Evolutionary conservation across 2,888 invertebrate species (phyloP), one percentile per base, ranked within the genome.

Genomic region (Drosophila pseudotalamancana): DNA sequence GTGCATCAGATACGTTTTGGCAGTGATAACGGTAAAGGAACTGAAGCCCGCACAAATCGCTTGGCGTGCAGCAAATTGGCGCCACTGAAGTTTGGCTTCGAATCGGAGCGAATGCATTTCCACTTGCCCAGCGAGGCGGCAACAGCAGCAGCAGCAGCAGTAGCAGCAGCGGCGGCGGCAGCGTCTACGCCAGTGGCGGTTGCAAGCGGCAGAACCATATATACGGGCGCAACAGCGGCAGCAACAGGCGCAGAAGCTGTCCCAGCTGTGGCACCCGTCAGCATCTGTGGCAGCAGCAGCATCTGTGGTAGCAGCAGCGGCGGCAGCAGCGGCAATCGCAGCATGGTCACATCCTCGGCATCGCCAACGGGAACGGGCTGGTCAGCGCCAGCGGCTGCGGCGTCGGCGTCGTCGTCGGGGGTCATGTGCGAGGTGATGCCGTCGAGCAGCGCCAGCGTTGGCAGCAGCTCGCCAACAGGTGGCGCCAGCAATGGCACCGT

Each of bases 391-490:
- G 72, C 70, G 6, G 70, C 67, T 14, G 49, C 71, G 4, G 54
- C 66, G 2, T 56, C 43, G 2, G 49, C 50, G 0, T 45, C 63
- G 12, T 46, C 43, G 40, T 67, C 68, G 8, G n/a, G n/a, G n/a
- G 65, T 57, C 54, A 84, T 80, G 82, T 83, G 82, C 51, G 85
- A 88, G 21, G 79, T 77, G 6, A 40, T 73, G 55, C 72, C 85
- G 42, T 85, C 88, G 21, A 90, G 90, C 45, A 88, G 82, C 32
- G 87, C 89, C 61, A 90, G 91, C 53, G 76, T 88, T 55, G 89
- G 90, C 62, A 91, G 90, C 61, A 90, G 79, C 68, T 90, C 90
- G 23, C 90, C 91, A 45, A 90, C 88, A 69, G 88, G 89, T 50
- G 90, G 88, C 34, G 88, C 88, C 29, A 90, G 88, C 69, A 89